These are phyloP conservation scores for Molothrus ater DNA, from an alignment of 2,797 vertebrate species.

Conservation along the genomic window DNA sequence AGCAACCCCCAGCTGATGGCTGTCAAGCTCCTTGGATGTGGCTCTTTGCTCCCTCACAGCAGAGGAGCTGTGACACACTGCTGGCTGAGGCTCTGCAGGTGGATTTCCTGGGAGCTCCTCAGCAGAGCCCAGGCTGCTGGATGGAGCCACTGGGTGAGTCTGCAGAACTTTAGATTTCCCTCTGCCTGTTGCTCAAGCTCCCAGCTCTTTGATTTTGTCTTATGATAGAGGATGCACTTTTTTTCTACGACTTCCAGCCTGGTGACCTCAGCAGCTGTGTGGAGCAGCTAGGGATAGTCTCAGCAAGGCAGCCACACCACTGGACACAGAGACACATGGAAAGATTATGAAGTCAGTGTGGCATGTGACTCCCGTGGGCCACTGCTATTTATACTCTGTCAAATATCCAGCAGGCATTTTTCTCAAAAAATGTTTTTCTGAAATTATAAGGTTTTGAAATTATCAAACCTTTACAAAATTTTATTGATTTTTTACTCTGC, in stretches of 20 bases:
- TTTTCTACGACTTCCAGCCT: not conserved
- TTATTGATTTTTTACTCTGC: slow-evolving; percentile 24
- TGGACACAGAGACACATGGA: not conserved
- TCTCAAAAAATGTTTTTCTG: not conserved
- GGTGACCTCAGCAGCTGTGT: not conserved
- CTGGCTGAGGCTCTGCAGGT: not conserved
- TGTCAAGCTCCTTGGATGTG: not conserved
- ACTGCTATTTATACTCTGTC: not conserved
- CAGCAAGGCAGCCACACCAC: not conserved
- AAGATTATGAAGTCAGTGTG: not conserved
- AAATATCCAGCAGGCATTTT: not conserved
- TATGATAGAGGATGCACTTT: not conserved
- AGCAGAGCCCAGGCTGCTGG: not conserved
- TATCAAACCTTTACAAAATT: not conserved
- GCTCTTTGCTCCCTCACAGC: not conserved
- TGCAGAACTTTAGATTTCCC: not conserved
- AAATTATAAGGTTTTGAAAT: not conserved
- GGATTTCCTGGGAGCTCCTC: not conserved
- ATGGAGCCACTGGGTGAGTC: not conserved
- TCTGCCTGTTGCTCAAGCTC: not conserved
- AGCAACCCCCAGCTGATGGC: not conserved
- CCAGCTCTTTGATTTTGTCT: not conserved
- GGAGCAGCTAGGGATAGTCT: not conserved
- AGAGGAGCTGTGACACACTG: not conserved
- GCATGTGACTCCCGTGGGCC: not conserved